Evolutionary conservation across 2,113 vertebrate species (phyloP).

Genomic region (Microtus pennsylvanicus): DNA sequence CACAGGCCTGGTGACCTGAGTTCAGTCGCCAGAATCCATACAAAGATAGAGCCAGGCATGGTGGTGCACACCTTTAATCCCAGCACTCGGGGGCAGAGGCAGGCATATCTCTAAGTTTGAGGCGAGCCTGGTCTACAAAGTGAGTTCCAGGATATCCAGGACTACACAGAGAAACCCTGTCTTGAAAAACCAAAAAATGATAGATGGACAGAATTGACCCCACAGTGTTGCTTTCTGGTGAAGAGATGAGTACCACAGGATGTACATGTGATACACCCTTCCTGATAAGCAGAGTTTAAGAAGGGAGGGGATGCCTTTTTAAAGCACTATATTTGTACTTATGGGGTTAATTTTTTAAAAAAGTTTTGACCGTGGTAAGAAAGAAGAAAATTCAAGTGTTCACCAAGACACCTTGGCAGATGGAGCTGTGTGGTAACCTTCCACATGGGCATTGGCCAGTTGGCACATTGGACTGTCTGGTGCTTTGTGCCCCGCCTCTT

Average conservation of each 20-base stretch:
- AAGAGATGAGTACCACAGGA: too few relatives aligned
- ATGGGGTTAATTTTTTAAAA: too few relatives aligned
- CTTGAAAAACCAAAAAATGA: not conserved
- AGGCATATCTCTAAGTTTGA: not conserved
- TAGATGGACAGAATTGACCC: not conserved
- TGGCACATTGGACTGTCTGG: fast-evolving
- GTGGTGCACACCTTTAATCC: not conserved
- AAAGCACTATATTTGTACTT: not conserved
- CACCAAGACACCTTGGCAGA: not conserved
- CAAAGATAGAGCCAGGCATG: not conserved
- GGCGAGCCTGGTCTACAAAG: not conserved
- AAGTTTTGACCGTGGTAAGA: fast-evolving
- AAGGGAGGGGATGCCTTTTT: not conserved
- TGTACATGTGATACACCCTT: not conserved
- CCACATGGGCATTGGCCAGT: fast-evolving
- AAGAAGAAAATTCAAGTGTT: not conserved
- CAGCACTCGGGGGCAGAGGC: not conserved
- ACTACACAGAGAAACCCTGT: not conserved
- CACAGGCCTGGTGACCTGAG: not conserved
- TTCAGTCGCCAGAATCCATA: not conserved
- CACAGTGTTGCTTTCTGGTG: too few relatives aligned
- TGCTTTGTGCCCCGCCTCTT: not conserved
- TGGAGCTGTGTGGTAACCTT: too few relatives aligned
- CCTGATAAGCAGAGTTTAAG: not conserved
- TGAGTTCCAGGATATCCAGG: not conserved